Evolutionary conservation across 2,888 invertebrate genomes (phyloP).

Genomic region (Macrosiphum euphorbiae): DNA sequence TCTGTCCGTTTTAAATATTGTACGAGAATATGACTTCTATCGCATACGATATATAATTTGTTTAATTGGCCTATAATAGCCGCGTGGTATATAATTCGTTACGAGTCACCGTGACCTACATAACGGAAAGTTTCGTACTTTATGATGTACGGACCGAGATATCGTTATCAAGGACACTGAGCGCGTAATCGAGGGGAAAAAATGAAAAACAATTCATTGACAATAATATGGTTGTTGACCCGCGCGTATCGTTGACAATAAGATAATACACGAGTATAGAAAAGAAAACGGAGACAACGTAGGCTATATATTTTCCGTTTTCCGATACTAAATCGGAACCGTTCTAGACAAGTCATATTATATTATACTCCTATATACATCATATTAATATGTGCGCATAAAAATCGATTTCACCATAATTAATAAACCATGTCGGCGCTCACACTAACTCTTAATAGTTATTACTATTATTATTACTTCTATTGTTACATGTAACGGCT

Average conservation of each 20-base stretch:
- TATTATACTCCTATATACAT: background rate
- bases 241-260: background rate
- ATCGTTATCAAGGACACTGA: background rate
- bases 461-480: background rate
- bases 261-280: background rate
- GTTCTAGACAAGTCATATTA: background rate
- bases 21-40: background rate
- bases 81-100: background rate
- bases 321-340: background rate
- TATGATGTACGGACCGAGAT: background rate
- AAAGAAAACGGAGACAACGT: no score
- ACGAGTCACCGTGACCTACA: background rate
- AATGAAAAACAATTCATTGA: constrained; percentile 24
- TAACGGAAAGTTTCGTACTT: background rate
- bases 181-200: background rate
- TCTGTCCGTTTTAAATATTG: background rate
- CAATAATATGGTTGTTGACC: constrained; percentile 36
- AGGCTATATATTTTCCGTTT: background rate
- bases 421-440: no score
- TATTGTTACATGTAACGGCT: background rate
- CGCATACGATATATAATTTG: background rate
- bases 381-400: background rate
- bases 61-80: background rate
- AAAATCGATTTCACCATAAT: background rate
- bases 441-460: background rate